Evolutionary conservation across 2,113 vertebrate species (phyloP).

Genomic region (Xiphorhynchus elegans): DNA sequence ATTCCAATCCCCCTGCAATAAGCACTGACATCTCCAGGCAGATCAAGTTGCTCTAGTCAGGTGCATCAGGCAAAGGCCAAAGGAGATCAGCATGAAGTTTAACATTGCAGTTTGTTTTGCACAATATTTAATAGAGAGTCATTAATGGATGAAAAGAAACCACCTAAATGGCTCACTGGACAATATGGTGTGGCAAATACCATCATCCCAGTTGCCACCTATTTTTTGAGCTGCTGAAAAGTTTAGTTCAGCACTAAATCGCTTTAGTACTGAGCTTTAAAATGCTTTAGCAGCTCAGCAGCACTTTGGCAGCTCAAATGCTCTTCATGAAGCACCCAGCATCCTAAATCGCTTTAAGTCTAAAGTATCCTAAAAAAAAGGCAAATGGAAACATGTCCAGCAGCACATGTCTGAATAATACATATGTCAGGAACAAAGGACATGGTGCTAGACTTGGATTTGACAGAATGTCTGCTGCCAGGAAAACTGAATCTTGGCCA

Average conservation of each 20-base stretch:
- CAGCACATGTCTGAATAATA: neutral
- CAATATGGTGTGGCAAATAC: neutral
- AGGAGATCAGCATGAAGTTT: neutral
- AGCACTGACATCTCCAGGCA: neutral
- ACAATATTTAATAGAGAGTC: neutral
- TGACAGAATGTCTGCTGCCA: neutral
- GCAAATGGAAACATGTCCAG: neutral
- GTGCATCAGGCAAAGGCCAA: neutral
- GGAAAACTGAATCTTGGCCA: neutral
- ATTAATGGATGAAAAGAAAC: neutral
- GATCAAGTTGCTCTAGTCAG: neutral
- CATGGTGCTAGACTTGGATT: neutral
- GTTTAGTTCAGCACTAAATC: slow-evolving; percentile 58
- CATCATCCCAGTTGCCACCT: neutral
- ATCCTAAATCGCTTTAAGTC: slow-evolving; percentile 59
- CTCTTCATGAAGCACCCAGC: slow-evolving; percentile 50
- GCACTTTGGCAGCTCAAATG: slow-evolving; percentile 67
- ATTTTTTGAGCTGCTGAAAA: slow-evolving; percentile 57
- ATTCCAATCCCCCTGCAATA: neutral
- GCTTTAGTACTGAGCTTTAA: slow-evolving; percentile 67
- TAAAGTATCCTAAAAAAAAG: slow-evolving; percentile 20
- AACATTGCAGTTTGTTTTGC: neutral
- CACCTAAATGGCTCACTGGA: neutral
- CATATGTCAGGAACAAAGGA: neutral
- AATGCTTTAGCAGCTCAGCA: slow-evolving; percentile 70